Percentiles rank a stretch among this genome's conserved stretches.
These are phyloP conservation scores for Dryoscopus gambensis DNA, from an alignment of 2,113 vertebrate species.

Conservation along the genomic window DNA sequence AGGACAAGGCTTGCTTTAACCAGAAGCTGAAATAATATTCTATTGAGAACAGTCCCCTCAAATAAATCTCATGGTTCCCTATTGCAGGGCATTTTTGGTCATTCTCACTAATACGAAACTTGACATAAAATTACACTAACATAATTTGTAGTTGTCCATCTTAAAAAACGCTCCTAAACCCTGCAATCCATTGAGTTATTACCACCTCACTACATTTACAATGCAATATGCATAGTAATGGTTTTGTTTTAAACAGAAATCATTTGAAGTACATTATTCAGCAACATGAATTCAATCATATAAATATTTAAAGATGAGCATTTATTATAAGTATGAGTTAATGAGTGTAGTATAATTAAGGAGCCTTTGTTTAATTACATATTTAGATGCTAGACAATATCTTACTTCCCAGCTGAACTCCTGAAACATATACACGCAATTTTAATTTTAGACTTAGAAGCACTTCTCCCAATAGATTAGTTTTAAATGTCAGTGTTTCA, in stretches of 20 bases:
- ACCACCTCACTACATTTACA: not conserved
- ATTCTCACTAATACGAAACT: not conserved
- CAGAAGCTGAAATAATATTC: not conserved
- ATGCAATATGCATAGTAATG: not conserved
- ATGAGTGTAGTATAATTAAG: not conserved
- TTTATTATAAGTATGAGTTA: constrained; percentile 13
- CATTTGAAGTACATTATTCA: not conserved
- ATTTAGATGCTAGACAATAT: constrained; percentile 21
- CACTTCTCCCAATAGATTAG: not conserved
- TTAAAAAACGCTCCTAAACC: not conserved
- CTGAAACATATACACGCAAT: not conserved
- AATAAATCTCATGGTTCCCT: not conserved
- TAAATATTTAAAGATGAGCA: not conserved
- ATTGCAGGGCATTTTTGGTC: not conserved
- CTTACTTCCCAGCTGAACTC: not conserved
- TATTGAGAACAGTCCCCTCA: not conserved
- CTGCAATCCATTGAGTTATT: not conserved
- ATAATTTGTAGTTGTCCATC: not conserved
- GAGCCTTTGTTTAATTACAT: not conserved
- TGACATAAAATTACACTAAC: not conserved
- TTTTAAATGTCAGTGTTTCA: constrained; percentile 36
- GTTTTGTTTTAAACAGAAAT: not conserved
- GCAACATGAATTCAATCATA: not conserved
- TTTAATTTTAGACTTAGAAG: constrained; percentile 32
- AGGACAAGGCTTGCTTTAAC: not conserved